Base-by-base conservation (phyloP, 2,113 vertebrate species). In the Aegotheles bennettii region DNA sequence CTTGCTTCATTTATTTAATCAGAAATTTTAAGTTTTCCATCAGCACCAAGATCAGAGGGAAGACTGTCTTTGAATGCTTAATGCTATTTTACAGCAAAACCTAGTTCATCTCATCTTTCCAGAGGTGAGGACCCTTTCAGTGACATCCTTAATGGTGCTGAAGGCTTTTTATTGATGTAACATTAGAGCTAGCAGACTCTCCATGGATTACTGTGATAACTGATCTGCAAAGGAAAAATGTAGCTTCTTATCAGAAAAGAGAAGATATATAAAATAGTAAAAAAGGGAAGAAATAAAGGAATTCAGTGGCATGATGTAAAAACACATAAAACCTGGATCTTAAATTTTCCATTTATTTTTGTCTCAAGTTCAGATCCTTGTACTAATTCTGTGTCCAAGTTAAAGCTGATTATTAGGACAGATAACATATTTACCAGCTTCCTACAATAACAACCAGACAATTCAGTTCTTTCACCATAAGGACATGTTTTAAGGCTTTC, bases 391-490 rank as follows among this genome's bases (percentile, higher is more conserved):
- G 36, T 23, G 45, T 7, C 26, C 23, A 70, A 38, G 18, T 40
- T 80, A 54, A 28, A 73, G 19, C 2, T 40, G 13, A 7, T 29
- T 50, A 11, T 38, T 35, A 16, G 8, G 35, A 40, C 12, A 43
- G 63, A 43, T 31, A 87, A 90, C 2, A 19, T 47, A 95, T 92
- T 91, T 98, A 99, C 98, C 98, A 98, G 97, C 93, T 97, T 81
- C 98, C 97, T 74, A 98, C 45, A 73, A 98, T 68, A 83, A 97
- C 88, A 82, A 98, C 96, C 67, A 99, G 88, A 33, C 97, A 97
- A 95, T 98, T 94, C 86, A 98, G 87, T 13, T 96, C 97, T 76
- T 90, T 95, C 16, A 97, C n/a, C 1, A 8, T 16, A 69, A 98
- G 63, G 64, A 60, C 45, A 28, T 94, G 97, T 90, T 97, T 98